These are phyloP conservation scores for Ceuthmochares aereus DNA, from an alignment of 2,113 vertebrate species.

Conservation along the genomic window DNA sequence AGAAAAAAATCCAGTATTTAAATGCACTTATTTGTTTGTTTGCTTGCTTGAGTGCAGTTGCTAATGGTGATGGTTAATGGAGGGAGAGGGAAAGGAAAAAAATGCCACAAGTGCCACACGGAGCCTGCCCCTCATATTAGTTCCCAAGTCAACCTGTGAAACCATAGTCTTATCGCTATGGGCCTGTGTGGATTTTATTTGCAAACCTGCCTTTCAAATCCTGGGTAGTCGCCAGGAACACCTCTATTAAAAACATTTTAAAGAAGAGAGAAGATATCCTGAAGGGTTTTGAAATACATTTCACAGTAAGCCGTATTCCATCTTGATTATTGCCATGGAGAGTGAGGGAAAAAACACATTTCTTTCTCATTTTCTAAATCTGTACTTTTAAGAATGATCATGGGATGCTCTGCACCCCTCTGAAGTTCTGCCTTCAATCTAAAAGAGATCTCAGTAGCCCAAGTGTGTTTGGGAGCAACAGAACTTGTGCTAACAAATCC, in stretches of 20 bases:
- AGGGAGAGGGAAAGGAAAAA: background rate
- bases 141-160: background rate
- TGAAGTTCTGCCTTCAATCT: background rate
- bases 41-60: background rate
- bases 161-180: background rate
- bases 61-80: background rate
- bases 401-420: background rate
- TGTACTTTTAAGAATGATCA: background rate
- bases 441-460: background rate
- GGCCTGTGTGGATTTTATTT: background rate
- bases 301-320: background rate
- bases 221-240: background rate
- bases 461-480: background rate
- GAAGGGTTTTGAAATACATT: background rate
- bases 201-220: background rate
- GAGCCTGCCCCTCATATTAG: background rate
- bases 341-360: background rate
- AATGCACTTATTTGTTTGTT: slow-evolving; percentile 9
- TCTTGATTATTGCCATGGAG: background rate
- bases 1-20: background rate
- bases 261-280: background rate
- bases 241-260: background rate
- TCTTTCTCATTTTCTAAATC: background rate
- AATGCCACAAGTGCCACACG: background rate
- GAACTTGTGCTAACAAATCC: background rate